These are phyloP conservation scores for Drosophila fulvimacula DNA, from an alignment of 2,888 invertebrate species.

Conservation along the genomic window DNA sequence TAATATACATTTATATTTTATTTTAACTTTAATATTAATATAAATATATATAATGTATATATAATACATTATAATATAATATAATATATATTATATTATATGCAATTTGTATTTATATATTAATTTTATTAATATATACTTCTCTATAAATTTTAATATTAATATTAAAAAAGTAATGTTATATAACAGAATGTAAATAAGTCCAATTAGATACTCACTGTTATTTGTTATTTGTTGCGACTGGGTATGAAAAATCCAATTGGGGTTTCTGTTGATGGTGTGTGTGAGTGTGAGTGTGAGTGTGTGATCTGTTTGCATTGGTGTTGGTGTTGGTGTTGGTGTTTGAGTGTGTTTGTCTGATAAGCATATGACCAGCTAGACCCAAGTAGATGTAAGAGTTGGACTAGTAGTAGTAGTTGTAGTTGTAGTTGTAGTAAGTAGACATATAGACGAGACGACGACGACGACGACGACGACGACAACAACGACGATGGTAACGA, in stretches of 20 bases:
- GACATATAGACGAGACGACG: constrained; percentile 79
- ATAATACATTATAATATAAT: no score
- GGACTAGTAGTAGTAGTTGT: constrained; percentile 39
- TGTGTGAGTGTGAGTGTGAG: not conserved
- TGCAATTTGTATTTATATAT: no score
- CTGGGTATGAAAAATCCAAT: constrained; percentile 58
- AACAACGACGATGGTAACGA: constrained; percentile 52
- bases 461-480: constrained; percentile 47
- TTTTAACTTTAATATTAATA: not conserved
- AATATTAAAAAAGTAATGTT: not conserved
- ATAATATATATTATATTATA: no score
- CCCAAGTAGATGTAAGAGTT: constrained; percentile 54
- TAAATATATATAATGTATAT: no score
- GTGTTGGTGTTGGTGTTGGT: constrained; percentile 5
- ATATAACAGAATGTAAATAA: not conserved
- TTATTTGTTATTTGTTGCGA: constrained; percentile 49
- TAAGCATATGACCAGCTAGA: constrained; percentile 58
- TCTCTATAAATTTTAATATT: no score
- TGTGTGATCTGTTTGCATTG: no score
- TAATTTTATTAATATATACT: no score
- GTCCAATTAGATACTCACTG: constrained; percentile 47
- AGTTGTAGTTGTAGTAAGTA: constrained; percentile 57
- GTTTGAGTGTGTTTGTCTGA: constrained; percentile 20
- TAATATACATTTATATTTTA: no score
- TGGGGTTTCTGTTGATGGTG: constrained; percentile 5